Evolutionary conservation across 1,140 invertebrate genomes (phyloP), one percentile per base, ranked within the genome.

Genomic region (Melanaphis sacchari): DNA sequence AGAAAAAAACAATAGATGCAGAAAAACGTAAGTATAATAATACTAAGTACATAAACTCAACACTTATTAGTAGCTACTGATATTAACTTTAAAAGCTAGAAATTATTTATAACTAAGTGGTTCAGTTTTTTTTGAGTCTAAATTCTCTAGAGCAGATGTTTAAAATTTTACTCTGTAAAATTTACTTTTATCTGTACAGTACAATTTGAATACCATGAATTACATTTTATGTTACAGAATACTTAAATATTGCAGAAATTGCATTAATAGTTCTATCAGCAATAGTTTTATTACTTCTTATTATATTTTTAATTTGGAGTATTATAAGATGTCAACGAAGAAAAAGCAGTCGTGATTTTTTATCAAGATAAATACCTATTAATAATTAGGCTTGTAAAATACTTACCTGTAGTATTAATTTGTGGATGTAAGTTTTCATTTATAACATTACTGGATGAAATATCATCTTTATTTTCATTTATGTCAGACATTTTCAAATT

Each of bases 171-270:
- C 22, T 40, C 38, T 40, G 21, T 82, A 82, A n/a, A 31, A 66
- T 66, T n/a, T 11, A 76, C 66, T 36, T 76, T 36, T 36, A 36
- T 31, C n/a, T 5, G 1, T 81, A 38, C 18, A 81, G 22, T 7
- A 81, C 7, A 81, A 81, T 81, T 81, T 38, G 9, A n/a, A 4
- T 38, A 22, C 21, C 76, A 38, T 41, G n/a, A 26, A 26, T 87
- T 52, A 38, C 40, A 84, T 41, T 49, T 90, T 81, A 1, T 94
- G 26, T 94, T 94, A 41, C 94, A 94, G 94, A 94, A 85, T 94
- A 94, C 93, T 85, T 94, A 41, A 94, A 92, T 81, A 18, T 91
- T n/a, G 88, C 94, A 46, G 93, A 94, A 93, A 94, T 94, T 52
- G n/a, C 84, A 26, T 94, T 94, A 81, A 94, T 94, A 31, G 94